Evolutionary conservation across 2,113 vertebrate species (phyloP).

Genomic region (Aspidoscelis tigris): DNA sequence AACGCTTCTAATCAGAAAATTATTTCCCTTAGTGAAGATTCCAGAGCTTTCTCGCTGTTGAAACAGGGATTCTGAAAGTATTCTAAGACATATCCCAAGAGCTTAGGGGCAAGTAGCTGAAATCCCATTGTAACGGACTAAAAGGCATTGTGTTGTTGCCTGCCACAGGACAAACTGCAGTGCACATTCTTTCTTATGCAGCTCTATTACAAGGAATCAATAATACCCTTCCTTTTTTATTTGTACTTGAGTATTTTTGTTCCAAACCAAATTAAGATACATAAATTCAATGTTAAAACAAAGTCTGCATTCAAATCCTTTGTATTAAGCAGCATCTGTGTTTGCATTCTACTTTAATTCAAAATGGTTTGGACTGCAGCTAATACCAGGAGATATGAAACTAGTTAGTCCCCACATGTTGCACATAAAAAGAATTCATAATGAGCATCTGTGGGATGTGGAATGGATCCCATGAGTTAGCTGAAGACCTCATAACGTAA

Average conservation of each 20-base stretch:
- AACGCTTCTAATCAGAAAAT: neutral
- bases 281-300: slow-evolving; percentile 67
- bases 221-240: slow-evolving; percentile 52
- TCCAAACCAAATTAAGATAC: slow-evolving; percentile 67
- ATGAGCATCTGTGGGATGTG: slow-evolving; percentile 81
- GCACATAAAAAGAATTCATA: slow-evolving; percentile 83
- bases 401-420: slow-evolving; percentile 83
- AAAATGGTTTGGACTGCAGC: slow-evolving; percentile 82
- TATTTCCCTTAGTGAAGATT: neutral
- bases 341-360: slow-evolving; percentile 78
- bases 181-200: slow-evolving; percentile 15
- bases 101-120: neutral
- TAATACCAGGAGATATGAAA: slow-evolving; percentile 84
- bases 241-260: slow-evolving; percentile 35
- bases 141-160: slow-evolving; percentile 22
- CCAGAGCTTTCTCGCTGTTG: neutral
- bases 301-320: slow-evolving; percentile 64
- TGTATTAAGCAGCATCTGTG: slow-evolving; percentile 76
- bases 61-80: slow-evolving; percentile 7
- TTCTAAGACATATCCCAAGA: slow-evolving; percentile 8
- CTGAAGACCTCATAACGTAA: slow-evolving; percentile 76
- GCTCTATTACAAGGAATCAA: slow-evolving; percentile 31
- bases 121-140: neutral
- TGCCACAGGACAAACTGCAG: slow-evolving; percentile 12
- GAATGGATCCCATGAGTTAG: slow-evolving; percentile 76